Conservation (phyloP, 2,113 vertebrate genomes). For the Isichthys henryi region DNA sequence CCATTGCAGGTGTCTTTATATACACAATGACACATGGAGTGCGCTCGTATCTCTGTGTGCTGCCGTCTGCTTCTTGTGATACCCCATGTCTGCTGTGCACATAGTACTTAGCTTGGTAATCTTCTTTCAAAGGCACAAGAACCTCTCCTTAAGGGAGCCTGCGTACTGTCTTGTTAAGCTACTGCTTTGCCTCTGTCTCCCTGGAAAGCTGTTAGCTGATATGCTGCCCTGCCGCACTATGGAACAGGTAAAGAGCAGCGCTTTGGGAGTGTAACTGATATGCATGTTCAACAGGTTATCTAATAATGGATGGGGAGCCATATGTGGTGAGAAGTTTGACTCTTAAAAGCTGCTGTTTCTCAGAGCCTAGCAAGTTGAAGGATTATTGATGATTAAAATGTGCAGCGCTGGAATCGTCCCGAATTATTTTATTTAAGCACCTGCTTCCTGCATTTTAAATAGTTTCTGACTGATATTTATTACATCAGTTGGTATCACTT, state of each 20-base stretch:
- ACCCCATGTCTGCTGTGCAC: neutral
- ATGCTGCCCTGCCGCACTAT: neutral
- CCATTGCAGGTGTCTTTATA: neutral
- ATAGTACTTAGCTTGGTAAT: constrained; percentile 21
- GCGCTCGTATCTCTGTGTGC: neutral
- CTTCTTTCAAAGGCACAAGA: constrained; percentile 30
- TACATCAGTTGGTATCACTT: neutral
- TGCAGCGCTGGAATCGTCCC: neutral
- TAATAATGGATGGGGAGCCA: neutral
- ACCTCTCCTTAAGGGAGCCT: constrained; percentile 16
- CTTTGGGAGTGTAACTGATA: neutral
- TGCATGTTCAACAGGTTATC: neutral
- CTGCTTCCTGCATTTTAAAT: neutral
- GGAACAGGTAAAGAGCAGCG: neutral
- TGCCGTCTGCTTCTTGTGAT: constrained; percentile 23
- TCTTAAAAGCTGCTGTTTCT: neutral
- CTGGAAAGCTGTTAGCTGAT: constrained; percentile 5
- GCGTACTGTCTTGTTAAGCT: neutral
- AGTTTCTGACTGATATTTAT: neutral
- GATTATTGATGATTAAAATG: neutral
- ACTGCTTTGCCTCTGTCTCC: neutral
- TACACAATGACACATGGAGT: neutral
- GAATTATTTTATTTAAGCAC: neutral
- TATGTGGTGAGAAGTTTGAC: neutral
- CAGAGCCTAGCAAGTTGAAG: neutral